Evolutionary conservation across 2,888 invertebrate species (phyloP), one percentile per base, ranked within the genome.

Genomic region (Ophraella communa): DNA sequence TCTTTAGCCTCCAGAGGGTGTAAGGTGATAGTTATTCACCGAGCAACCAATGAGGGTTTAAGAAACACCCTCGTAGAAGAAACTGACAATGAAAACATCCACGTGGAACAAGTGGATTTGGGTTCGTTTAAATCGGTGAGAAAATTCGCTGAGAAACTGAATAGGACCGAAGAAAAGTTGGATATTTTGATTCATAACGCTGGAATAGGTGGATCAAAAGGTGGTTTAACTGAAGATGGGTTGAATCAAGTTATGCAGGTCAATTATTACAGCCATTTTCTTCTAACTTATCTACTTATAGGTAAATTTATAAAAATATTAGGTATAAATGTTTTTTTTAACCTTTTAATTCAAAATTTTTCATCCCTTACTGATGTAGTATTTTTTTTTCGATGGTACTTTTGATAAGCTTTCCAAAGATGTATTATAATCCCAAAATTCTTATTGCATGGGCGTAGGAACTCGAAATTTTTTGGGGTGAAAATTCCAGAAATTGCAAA

Each of bases 191-290:
- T 90, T 4, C 88, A 89, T 76, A 90, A 89, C 73, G 89, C 89
- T 0, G 89, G 89, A 0, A 82, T 85, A 0, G 89, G 88, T 0
- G 83, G 84, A 0, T 83, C 81, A 4, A 84, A 84, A 0, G 74
- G 82, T 10, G 78, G 79, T 20, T 77, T 77, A 30, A 88, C 79
- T 35, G 70, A 70, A 57, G 67, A 91, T 70, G 89, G 89, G 0
- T 82, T 91, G 39, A 85, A 89, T 35, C 77, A 83, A 17, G 86
- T 85, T 53, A 85, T 89, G 83, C 89, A 89, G 68, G 85, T 88
- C 8, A 91, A 91, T 71, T 87, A 91, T 74, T 87, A 89, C 72
- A 91, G 90, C 3, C 88, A 87, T 5, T 92, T 91, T 76, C 79
- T 92, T 20, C 80, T 92, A 55, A 91, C 91, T 0, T 82, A 88